These are phyloP conservation scores for Pantala flavescens DNA, from an alignment of 1,140 invertebrate species.

Conservation along the genomic window DNA sequence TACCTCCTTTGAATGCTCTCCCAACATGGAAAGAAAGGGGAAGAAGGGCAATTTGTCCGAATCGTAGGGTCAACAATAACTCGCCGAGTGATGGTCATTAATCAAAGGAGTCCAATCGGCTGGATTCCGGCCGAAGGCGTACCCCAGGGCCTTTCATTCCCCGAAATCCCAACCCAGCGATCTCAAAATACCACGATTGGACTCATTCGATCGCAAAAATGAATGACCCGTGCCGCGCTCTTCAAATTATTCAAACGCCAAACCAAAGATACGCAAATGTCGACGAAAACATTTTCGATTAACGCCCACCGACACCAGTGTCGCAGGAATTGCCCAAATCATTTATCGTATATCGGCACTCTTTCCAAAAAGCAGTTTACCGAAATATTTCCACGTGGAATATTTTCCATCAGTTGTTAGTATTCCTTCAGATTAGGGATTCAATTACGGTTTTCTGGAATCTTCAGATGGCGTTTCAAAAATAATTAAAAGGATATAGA, in stretches of 20 bases:
- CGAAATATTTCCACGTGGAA: no score
- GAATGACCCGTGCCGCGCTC: neutral
- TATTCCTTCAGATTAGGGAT: no score
- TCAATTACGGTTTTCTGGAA: no score
- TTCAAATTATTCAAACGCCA: constrained; percentile 7
- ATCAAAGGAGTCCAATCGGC: neutral
- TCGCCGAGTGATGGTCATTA: constrained; percentile 1
- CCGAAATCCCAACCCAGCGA: neutral
- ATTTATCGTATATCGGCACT: no score
- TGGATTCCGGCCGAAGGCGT: neutral
- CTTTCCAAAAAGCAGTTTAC: no score
- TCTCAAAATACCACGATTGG: neutral
- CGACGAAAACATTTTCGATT: neutral
- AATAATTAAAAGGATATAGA: no score
- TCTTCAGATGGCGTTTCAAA: no score
- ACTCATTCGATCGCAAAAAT: neutral
- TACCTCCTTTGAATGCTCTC: neutral
- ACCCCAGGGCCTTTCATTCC: neutral
- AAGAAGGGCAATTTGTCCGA: neutral
- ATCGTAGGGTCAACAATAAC: constrained; percentile 1
- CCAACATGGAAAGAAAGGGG: neutral
- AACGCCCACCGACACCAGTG: no score
- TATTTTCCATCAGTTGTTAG: no score
- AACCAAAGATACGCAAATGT: neutral
- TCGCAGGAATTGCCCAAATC: no score